Conservation (phyloP, 2,797 vertebrate species). For the Scleropages formosus region DNA sequence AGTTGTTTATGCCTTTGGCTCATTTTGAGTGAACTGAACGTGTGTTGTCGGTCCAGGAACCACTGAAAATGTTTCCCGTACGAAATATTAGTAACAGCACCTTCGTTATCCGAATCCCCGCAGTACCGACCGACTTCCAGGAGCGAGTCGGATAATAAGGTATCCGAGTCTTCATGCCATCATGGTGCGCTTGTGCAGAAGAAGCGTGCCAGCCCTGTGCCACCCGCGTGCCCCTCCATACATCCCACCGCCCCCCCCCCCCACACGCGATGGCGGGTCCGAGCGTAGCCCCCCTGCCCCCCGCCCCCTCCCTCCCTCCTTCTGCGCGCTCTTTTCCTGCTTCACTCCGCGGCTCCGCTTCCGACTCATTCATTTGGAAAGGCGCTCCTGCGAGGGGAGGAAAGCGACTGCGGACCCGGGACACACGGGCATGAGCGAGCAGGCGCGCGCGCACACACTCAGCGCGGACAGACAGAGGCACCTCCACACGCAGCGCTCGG, state of each 20-base stretch:
- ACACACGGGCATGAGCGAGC: conserved; percentile 35
- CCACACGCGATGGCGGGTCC: conserved; percentile 21
- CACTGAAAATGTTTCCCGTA: no score
- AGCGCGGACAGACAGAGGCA: not conserved
- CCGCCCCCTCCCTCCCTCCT: conserved; percentile 25
- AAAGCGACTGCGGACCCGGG: conserved; percentile 29
- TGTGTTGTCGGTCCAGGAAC: no score
- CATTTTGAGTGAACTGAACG: no score
- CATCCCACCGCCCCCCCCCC: conserved; percentile 33
- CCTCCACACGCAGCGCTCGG: no score
- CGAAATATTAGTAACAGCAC: conserved; percentile 33
- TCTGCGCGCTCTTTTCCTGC: conserved; percentile 23
- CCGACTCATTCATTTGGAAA: conserved; percentile 46
- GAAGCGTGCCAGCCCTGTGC: no score
- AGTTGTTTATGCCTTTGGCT: no score
- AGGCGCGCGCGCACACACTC: conserved; percentile 35
- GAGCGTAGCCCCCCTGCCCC: conserved; percentile 11
- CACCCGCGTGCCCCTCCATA: conserved; percentile 34
- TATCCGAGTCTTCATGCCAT: no score
- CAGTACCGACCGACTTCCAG: no score
- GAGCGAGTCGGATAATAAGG: no score
- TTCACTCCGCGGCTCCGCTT: conserved; percentile 8
- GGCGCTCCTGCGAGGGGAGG: conserved; percentile 32
- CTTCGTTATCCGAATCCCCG: no score
- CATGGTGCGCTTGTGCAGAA: no score